Base-by-base conservation (phyloP, 2,113 vertebrate genomes). In the Nycticryphes semicollaris region DNA sequence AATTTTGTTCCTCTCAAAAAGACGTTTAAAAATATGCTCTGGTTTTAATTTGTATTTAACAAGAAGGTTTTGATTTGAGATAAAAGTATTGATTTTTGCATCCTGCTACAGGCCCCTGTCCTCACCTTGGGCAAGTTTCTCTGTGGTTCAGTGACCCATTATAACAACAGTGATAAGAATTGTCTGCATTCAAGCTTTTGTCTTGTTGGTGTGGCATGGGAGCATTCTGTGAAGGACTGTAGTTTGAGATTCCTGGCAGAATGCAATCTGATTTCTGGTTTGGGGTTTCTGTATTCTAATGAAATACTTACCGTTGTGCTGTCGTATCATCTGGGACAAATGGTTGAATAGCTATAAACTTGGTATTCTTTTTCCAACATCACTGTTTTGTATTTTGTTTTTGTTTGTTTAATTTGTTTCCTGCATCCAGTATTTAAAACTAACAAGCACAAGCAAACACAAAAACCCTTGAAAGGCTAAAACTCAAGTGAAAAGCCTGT, bases 391-490 rank as follows among this genome's bases (percentile, higher is more conserved):
- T 43, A 16, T 43, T 43, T 43, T 43, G 43, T 43, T 43, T 11
- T 81, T 73, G 3, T 73, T 90, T 77, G 7, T 64, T 89, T 89
- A 72, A 20, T 85, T 78, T 83, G 25, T 83, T 94, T 86, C 20
- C n/a, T 78, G 60, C 69, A 84, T 87, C 64, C 45, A 92, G n/a
- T 89, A 91, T 91, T 96, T 95, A 87, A 91, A 92, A 67, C 2
- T n/a, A 77, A 35, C 60, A 78, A 84, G 30, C 15, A 37, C 5
- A 69, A 84, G 10, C 27, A 94, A 95, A 84, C 31, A 24, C 9
- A 54, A 5, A 54, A 5, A 45, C 39, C 18, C 27, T 80, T 88
- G 63, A 67, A 94, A 90, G 57, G 21, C 33, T 85, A 72, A 94
- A 85, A 94, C 70, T 77, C 13, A 81, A 77, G 64, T 10, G 41